Evolutionary conservation across 1,140 invertebrate species (phyloP), one percentile per base, ranked within the genome.

Genomic region (Drosophila teissieri): DNA sequence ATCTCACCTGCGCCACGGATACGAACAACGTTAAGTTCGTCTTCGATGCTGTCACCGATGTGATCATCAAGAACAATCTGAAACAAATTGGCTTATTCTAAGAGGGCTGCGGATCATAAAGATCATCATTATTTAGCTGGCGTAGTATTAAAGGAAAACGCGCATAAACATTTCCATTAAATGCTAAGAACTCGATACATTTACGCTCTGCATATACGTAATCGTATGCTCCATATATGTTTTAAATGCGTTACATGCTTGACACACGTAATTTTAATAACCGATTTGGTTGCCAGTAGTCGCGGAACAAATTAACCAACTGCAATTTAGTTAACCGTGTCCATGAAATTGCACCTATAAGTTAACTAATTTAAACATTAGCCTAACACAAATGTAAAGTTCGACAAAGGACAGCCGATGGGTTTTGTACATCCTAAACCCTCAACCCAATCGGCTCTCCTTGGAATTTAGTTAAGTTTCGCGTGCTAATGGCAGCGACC

Each of bases 1-100:
- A 98, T 92, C 96, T 98, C 88, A 98, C 97, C 15, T 98, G 97
- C 94, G 97, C 97, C 31, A 98, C 97, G 44, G 97, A 98, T 88
- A 98, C 97, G 44, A 96, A 95, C 65, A 98, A 98, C 92, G 97
- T 98, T 64, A 95, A 97, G 91, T 98, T 98, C 92, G 97, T 98
- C 19, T 98, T 98, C 91, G 97, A 98, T 93, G 96, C 96, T 62
- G 97, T 98, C 61, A 97, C 97, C 58, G 97, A 98, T 93, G 96
- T 98, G 63, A 97, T 98, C 80, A 97, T 98, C 91, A 98, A 98
- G 91, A 97, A 97, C 91, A 98, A 98, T 93, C 94, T 98, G 51
- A 97, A 97, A 93, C 97, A 98, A 93, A 97, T 97, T 93, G 98
- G 98, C 56, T 94, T 94, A 70, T 93, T 93, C 86, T 94, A 91